Percentiles rank a stretch among this genome's conserved stretches.
Conservation (phyloP, 2,888 invertebrate genomes). For the Protodeltote pygarga region DNA sequence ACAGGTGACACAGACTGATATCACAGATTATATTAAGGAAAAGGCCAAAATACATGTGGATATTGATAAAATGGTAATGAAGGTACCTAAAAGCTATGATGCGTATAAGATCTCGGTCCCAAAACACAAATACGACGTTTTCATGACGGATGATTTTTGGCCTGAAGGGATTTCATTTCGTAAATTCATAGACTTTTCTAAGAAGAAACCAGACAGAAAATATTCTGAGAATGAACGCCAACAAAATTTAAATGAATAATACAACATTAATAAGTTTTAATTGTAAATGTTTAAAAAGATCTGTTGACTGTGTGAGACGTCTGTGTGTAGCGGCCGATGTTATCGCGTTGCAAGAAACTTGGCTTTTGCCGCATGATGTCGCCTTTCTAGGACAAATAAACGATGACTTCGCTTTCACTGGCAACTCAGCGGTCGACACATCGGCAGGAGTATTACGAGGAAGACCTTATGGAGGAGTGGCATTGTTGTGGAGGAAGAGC, state of each 20-base stretch:
- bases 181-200: background rate
- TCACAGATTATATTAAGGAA: background rate
- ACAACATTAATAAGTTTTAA: no score
- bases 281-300: no score
- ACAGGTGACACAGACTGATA: background rate
- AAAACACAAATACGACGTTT: background rate
- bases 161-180: conserved; percentile 1
- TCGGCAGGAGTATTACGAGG: no score
- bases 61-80: background rate
- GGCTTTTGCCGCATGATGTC: no score
- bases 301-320: no score
- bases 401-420: no score
- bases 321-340: no score
- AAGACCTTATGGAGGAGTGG: no score
- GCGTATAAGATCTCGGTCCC: background rate
- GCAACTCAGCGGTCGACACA: no score
- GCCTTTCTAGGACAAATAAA: no score
- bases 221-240: background rate
- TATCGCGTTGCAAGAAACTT: no score
- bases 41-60: background rate
- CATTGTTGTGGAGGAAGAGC: no score
- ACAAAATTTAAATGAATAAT: background rate
- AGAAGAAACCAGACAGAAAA: background rate
- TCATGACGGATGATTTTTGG: conserved; percentile 1
- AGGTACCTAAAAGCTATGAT: background rate